Percentiles rank a stretch among this genome's conserved stretches.
phyloP scores from a whole-genome alignment of 2,797 vertebrate species.

The Paguma larvata region DNA sequence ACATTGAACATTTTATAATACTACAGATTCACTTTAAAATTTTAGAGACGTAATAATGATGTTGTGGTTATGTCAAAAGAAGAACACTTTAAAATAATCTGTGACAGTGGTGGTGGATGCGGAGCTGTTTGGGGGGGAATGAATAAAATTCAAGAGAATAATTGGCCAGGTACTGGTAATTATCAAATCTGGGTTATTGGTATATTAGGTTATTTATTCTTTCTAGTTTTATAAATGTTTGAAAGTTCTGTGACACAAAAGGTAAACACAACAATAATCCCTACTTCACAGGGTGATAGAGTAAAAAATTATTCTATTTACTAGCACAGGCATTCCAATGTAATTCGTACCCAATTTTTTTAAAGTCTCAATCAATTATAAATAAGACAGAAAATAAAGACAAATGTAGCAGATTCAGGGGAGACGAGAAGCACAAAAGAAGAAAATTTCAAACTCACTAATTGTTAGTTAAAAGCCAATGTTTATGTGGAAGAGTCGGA shows the following conservation, averaged over 20 bases:
- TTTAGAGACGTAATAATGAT: not conserved
- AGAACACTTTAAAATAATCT: not conserved
- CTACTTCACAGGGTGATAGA: not conserved
- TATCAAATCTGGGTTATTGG: not conserved
- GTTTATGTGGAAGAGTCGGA: not conserved
- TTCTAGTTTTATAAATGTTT: not conserved
- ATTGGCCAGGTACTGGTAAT: not conserved
- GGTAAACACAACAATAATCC: not conserved
- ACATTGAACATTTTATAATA: not conserved
- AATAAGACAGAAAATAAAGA: not conserved
- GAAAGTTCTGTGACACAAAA: not conserved
- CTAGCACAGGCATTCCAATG: not conserved
- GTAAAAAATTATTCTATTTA: not conserved
- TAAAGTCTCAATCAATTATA: not conserved
- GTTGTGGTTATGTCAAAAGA: not conserved
- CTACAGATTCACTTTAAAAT: not conserved
- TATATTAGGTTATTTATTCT: not conserved
- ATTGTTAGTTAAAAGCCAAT: not conserved
- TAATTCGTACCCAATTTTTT: not conserved
- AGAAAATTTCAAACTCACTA: not conserved
- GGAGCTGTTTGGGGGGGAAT: not conserved
- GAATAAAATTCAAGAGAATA: not conserved
- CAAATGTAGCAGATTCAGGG: not conserved
- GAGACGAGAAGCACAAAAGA: not conserved
- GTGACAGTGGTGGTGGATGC: not conserved